These are phyloP conservation scores for Casuarius casuarius DNA, from an alignment of 2,113 vertebrate species.

Conservation along the genomic window DNA sequence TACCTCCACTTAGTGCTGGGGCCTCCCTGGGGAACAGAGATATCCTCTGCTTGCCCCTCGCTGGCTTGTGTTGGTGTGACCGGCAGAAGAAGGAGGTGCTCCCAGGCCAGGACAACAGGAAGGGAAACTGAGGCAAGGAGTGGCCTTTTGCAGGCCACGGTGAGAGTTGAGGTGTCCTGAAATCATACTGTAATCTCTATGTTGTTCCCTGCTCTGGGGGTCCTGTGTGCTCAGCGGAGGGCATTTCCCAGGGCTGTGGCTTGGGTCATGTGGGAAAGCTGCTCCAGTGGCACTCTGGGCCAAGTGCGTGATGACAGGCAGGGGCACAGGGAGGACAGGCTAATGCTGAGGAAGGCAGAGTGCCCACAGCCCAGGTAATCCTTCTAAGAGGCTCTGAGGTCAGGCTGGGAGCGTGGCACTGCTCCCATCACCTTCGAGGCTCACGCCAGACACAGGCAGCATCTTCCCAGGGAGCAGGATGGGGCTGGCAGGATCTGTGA, in stretches of 20 bases:
- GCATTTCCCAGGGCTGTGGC: neutral
- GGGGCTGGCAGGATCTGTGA: neutral
- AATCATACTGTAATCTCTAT: accelerated
- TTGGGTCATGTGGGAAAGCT: accelerated
- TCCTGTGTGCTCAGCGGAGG: neutral
- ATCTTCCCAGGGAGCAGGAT: neutral
- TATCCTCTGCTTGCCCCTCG: accelerated
- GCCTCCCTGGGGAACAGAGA: neutral
- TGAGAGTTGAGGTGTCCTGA: neutral
- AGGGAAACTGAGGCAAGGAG: neutral
- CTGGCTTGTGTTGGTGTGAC: neutral
- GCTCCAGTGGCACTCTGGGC: accelerated
- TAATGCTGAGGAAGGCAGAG: neutral
- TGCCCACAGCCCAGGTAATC: neutral
- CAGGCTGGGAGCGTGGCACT: neutral
- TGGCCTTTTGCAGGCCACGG: neutral
- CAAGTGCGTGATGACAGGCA: neutral
- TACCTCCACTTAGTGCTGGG: accelerated
- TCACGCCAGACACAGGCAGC: accelerated
- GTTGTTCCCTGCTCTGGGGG: accelerated
- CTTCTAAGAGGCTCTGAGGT: constrained; percentile 28
- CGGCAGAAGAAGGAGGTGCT: neutral
- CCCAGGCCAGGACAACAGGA: neutral
- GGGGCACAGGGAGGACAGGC: neutral
- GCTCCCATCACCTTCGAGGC: neutral